Evolutionary conservation across 2,113 vertebrate genomes (phyloP).

Genomic region (Catharus bicknelli): DNA sequence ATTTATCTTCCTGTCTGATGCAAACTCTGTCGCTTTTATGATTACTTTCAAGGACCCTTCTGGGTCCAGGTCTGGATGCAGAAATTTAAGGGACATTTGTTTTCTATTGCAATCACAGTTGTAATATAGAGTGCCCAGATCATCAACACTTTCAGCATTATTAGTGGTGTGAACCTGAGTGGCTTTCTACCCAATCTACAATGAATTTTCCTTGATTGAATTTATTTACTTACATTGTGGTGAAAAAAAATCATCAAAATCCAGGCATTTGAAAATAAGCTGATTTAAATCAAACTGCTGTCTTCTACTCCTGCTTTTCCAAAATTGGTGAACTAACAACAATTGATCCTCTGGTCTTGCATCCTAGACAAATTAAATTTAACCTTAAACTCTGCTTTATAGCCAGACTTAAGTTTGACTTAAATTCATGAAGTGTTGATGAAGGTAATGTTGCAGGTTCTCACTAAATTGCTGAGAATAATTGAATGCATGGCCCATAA

Average conservation of each 20-base stretch:
- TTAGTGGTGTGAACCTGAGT: neutral
- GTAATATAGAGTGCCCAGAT: neutral
- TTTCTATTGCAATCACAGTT: neutral
- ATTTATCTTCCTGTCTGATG: neutral
- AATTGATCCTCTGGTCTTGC: neutral
- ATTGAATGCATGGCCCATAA: neutral
- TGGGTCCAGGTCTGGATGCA: neutral
- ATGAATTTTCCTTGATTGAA: neutral
- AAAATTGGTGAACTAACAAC: neutral
- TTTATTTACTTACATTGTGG: neutral
- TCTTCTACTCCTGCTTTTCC: neutral
- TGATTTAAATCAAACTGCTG: neutral
- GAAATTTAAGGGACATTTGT: neutral
- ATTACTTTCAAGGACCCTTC: neutral
- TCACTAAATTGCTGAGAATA: neutral
- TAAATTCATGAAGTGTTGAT: neutral
- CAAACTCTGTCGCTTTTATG: neutral
- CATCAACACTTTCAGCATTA: neutral
- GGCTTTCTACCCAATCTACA: neutral
- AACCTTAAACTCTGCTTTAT: neutral
- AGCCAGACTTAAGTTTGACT: neutral
- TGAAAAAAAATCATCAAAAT: neutral
- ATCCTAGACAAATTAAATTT: neutral
- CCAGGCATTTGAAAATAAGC: neutral
- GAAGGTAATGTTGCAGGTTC: neutral